These are phyloP conservation scores for Mionectes olivaceus DNA, from an alignment of 2,797 vertebrate genomes.

Conservation along the genomic window DNA sequence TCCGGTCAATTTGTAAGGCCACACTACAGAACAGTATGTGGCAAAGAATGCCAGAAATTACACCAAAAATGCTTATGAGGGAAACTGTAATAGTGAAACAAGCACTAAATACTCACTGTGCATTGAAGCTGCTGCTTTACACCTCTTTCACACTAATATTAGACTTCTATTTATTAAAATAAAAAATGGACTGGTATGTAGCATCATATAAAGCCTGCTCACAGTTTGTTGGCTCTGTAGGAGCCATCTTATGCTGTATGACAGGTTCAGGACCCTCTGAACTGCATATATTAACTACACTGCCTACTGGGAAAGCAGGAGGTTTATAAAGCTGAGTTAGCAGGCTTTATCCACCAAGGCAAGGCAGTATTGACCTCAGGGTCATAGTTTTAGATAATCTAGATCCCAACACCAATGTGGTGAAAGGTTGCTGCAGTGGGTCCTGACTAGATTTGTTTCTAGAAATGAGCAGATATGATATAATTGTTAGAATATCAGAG, in stretches of 20 bases:
- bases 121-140: not conserved
- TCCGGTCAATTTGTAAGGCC: not conserved
- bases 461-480: not conserved
- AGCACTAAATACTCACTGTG: not conserved
- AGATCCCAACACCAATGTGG: rapidly evolving
- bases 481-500: not conserved
- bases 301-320: not conserved
- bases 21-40: not conserved
- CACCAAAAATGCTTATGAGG: not conserved
- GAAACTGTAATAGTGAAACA: not conserved
- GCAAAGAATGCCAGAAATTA: not conserved
- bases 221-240: not conserved
- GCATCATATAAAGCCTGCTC: not conserved
- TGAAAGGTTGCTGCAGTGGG: not conserved
- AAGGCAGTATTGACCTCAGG: not conserved
- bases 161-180: not conserved
- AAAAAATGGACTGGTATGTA: not conserved
- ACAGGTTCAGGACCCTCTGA: not conserved
- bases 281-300: not conserved
- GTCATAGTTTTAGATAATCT: not conserved
- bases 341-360: not conserved
- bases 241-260: not conserved
- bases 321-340: not conserved
- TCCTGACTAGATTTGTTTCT: not conserved
- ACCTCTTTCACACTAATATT: not conserved